Evolutionary conservation across 2,113 vertebrate genomes (phyloP).

Genomic region (Raja brachyura): DNA sequence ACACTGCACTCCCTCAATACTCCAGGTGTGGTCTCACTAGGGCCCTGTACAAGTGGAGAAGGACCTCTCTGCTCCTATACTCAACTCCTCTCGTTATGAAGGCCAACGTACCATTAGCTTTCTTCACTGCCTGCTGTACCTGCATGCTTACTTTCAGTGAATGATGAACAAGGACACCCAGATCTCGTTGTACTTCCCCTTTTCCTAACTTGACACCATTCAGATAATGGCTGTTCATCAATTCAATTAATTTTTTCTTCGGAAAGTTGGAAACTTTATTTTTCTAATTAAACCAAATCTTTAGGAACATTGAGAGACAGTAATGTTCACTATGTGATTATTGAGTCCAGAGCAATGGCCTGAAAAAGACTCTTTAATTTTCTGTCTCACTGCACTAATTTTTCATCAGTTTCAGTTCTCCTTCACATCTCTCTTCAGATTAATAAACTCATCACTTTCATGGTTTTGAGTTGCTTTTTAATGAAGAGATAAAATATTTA

Average conservation of each 20-base stretch:
- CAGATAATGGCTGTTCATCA: no score
- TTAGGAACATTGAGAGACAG: not conserved
- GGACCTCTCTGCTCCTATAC: no score
- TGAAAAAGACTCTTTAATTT: conserved; percentile 2
- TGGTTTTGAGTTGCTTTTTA: not conserved
- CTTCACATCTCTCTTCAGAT: not conserved
- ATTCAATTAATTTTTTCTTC: not conserved
- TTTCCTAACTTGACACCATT: no score
- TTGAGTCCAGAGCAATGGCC: not conserved
- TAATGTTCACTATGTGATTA: not conserved
- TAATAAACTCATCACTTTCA: conserved; percentile 11
- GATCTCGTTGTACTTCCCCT: no score
- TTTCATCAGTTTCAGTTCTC: not conserved
- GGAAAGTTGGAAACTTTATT: not conserved
- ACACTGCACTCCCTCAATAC: no score
- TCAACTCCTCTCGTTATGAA: no score
- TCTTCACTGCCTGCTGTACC: no score
- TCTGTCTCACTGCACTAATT: conserved; percentile 4
- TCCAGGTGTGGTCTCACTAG: no score
- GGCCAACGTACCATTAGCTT: no score
- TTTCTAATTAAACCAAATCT: not conserved
- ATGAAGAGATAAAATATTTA: not conserved
- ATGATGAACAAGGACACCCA: no score
- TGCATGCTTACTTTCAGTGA: no score
- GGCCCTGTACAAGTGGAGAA: no score